Percentiles rank a stretch among this genome's conserved stretches.
These are phyloP conservation scores for Saccopteryx bilineata DNA, from an alignment of 2,113 vertebrate species.

Conservation along the genomic window DNA sequence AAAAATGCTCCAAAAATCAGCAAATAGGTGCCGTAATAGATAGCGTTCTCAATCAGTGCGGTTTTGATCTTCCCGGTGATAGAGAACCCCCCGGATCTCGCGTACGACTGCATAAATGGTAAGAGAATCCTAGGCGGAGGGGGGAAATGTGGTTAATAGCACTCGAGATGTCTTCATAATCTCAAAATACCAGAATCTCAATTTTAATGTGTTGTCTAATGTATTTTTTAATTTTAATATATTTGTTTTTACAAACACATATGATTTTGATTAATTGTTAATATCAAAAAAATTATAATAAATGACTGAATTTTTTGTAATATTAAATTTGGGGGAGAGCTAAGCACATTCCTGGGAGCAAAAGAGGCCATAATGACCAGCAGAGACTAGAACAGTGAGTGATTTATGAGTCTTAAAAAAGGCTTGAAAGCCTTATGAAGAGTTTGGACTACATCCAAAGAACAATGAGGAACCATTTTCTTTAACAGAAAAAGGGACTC, in stretches of 20 bases:
- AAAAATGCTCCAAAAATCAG: conserved; percentile 96
- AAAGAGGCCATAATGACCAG: not conserved
- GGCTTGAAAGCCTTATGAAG: not conserved
- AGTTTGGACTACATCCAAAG: conserved; percentile 25
- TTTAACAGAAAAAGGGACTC: not conserved
- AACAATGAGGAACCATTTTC: conserved; percentile 21
- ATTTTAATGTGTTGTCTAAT: conserved; percentile 7
- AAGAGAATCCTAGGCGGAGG: conserved; percentile 92
- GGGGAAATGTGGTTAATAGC: conserved; percentile 64
- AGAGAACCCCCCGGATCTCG: conserved; percentile 95
- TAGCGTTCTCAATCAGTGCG: conserved; percentile 96
- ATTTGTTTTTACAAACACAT: conserved; percentile 27
- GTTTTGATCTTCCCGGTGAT: conserved; percentile 96
- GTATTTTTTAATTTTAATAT: too few relatives aligned
- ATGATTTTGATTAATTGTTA: conserved; percentile 50
- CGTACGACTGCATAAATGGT: conserved; percentile 98
- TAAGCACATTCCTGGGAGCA: conserved; percentile 21
- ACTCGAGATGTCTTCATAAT: not conserved
- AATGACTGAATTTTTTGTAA: conserved; percentile 1
- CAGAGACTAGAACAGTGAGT: not conserved
- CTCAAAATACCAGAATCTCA: conserved; percentile 12
- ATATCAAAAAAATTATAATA: conserved; percentile 8
- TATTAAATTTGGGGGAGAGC: not conserved
- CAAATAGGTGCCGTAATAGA: conserved; percentile 97
- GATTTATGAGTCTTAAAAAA: not conserved